phyloP scores from a whole-genome alignment of 2,888 invertebrate genomes.

The Zele albiditarsus region DNA sequence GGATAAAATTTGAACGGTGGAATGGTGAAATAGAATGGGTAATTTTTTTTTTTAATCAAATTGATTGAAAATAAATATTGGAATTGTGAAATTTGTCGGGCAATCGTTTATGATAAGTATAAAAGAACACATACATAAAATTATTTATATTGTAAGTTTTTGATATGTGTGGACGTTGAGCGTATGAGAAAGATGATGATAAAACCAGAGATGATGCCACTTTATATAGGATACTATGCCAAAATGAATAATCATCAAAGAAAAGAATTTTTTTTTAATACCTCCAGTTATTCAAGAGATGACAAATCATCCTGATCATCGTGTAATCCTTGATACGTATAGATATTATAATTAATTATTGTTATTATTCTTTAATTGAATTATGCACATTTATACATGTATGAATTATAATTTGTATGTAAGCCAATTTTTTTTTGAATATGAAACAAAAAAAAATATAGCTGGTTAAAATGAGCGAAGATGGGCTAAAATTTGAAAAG shows the following conservation, averaged over 20 bases:
- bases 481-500: slow-evolving; percentile 45
- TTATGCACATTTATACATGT: neutral
- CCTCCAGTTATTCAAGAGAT: neutral
- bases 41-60: neutral
- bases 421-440: slow-evolving; percentile 8
- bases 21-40: neutral
- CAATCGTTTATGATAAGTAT: neutral
- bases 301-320: neutral
- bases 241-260: slow-evolving; percentile 51
- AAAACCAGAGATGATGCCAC: slow-evolving; percentile 53
- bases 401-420: neutral
- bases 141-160: slow-evolving; percentile 19
- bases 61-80: slow-evolving; percentile 31
- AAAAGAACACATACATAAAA: slow-evolving; percentile 9
- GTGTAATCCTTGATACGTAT: neutral
- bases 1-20: slow-evolving; percentile 49
- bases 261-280: slow-evolving; percentile 19
- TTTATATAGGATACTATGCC: slow-evolving; percentile 61
- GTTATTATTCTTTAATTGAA: neutral
- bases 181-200: neutral
- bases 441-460: slow-evolving; percentile 8
- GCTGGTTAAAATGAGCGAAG: slow-evolving; percentile 2
- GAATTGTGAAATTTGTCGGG: slow-evolving; percentile 21
- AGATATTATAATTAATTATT: neutral
- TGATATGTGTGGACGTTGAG: slow-evolving; percentile 17